Conservation (phyloP, 2,113 vertebrate species). For the Phrynosoma platyrhinos region DNA sequence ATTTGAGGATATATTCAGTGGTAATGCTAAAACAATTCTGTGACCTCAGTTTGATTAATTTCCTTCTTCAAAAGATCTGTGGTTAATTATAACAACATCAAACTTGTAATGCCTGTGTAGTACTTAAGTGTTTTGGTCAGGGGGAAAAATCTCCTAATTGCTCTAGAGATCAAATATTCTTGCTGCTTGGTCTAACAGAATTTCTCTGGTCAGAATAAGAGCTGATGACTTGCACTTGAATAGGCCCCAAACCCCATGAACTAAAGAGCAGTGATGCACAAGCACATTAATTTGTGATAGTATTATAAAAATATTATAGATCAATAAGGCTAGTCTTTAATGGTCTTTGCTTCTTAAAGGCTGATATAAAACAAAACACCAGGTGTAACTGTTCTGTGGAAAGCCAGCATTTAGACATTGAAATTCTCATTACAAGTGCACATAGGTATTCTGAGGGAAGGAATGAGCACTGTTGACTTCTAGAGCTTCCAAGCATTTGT, state of each 20-base stretch:
- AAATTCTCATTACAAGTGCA: neutral
- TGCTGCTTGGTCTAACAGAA: neutral
- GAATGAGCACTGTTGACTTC: neutral
- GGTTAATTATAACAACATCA: slow-evolving; percentile 6
- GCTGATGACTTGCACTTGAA: neutral
- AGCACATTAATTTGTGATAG: neutral
- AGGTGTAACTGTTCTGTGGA: slow-evolving; percentile 18
- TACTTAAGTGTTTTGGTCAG: neutral
- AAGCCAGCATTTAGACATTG: neutral
- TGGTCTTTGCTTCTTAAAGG: slow-evolving; percentile 1
- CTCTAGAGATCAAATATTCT: slow-evolving; percentile 2
- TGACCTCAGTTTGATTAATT: neutral
- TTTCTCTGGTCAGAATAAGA: neutral
- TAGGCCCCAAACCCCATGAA: neutral
- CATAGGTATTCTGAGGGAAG: accelerated
- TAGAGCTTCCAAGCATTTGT: neutral
- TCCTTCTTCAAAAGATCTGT: slow-evolving; percentile 2
- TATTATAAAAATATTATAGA: neutral
- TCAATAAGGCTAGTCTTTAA: slow-evolving; percentile 19
- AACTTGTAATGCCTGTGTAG: neutral
- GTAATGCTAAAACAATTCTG: neutral
- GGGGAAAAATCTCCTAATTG: neutral
- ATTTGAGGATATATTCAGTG: slow-evolving; percentile 3
- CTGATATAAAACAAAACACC: neutral
- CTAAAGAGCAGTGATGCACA: neutral